These are phyloP conservation scores for Dynastes hyllus DNA, from an alignment of 2,888 invertebrate genomes.

Conservation along the genomic window DNA sequence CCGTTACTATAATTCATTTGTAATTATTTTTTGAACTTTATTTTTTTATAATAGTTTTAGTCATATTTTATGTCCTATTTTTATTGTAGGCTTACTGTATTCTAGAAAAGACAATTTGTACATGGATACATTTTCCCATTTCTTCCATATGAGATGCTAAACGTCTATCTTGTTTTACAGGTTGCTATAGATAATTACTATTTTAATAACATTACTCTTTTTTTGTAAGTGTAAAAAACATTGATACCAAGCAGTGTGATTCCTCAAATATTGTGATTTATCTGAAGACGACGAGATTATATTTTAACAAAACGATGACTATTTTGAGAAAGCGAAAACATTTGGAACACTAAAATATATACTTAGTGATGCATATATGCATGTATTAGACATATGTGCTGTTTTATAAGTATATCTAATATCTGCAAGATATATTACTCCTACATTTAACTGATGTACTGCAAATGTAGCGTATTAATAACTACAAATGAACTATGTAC, in stretches of 20 bases:
- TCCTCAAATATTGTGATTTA: constrained; percentile 47
- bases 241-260: constrained; percentile 38
- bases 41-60: constrained; percentile 48
- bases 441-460: constrained; percentile 35
- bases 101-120: constrained; percentile 20
- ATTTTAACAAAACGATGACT: constrained; percentile 44
- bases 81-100: constrained; percentile 40
- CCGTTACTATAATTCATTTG: constrained; percentile 47
- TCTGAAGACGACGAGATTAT: constrained; percentile 29
- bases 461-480: constrained; percentile 27
- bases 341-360: constrained; percentile 22
- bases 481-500: constrained; percentile 37
- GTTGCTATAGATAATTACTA: constrained; percentile 13
- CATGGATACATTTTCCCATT: constrained; percentile 12
- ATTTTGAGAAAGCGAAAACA: constrained; percentile 36
- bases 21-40: constrained; percentile 39
- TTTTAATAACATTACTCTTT: constrained; percentile 25
- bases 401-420: constrained; percentile 36
- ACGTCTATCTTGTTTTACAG: constrained; percentile 20
- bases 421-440: not conserved
- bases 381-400: constrained; percentile 46
- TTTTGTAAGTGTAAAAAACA: constrained; percentile 8
- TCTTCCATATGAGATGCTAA: not conserved
- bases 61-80: constrained; percentile 45
- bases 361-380: constrained; percentile 40